Conservation (phyloP, 2,888 invertebrate genomes). For the Conomelus anceps region DNA sequence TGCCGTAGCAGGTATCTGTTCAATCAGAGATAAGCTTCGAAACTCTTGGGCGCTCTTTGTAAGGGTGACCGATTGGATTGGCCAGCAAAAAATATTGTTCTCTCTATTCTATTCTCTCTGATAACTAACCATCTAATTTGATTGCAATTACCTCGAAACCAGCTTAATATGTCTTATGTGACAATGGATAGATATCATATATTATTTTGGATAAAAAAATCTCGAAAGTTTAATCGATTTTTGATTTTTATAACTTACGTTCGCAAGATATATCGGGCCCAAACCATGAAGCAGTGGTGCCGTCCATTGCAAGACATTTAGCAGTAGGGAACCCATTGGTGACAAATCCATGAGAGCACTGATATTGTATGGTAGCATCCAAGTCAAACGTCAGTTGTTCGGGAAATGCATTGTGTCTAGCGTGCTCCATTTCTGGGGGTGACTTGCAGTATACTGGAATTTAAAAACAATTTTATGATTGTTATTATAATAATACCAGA, state of each 20-base stretch:
- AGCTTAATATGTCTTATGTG: too few species aligned
- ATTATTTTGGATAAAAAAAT: too few species aligned
- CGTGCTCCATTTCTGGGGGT: conserved; percentile 77
- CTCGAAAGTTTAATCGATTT: not conserved
- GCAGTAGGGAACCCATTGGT: conserved; percentile 87
- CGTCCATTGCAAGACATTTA: conserved; percentile 84
- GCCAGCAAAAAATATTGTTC: too few species aligned
- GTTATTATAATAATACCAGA: too few species aligned
- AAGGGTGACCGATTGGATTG: too few species aligned
- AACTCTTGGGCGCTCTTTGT: too few species aligned
- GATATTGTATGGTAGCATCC: conserved; percentile 85
- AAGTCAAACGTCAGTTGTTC: conserved; percentile 85
- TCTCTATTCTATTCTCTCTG: too few species aligned
- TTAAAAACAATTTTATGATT: conserved; percentile 4
- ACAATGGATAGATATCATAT: too few species aligned
- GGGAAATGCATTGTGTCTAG: conserved; percentile 77
- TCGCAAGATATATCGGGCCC: conserved; percentile 95
- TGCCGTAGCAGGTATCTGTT: too few species aligned
- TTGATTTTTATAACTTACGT: conserved; percentile 54
- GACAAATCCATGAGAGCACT: conserved; percentile 89
- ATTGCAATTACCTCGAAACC: too few species aligned
- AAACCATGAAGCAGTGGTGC: conserved; percentile 82
- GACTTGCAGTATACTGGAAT: conserved; percentile 63
- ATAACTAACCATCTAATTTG: too few species aligned
- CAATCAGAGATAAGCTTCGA: too few species aligned